Percentiles rank a stretch among this genome's conserved stretches.
Conservation (phyloP, 1,140 invertebrate species). For the Coboldia fuscipes region DNA sequence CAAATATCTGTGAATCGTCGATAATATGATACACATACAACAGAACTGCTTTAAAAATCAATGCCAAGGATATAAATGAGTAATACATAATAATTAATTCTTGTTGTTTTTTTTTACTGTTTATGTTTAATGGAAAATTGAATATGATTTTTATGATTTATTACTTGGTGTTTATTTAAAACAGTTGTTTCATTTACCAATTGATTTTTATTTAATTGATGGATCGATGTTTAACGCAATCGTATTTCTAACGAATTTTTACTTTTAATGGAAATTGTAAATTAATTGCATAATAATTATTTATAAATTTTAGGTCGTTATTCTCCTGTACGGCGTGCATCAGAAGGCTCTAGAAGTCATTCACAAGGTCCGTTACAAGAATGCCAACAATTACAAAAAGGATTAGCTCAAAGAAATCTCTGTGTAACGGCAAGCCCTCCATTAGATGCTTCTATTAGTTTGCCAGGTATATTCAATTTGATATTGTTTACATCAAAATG, state of each 20-base stretch:
- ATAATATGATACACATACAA: too few relatives aligned
- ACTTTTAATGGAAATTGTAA: neutral
- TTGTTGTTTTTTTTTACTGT: conserved; percentile 5
- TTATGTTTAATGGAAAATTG: too few relatives aligned
- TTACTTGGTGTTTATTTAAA: too few relatives aligned
- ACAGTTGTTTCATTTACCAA: too few relatives aligned
- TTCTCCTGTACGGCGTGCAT: conserved; percentile 72
- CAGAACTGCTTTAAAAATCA: too few relatives aligned
- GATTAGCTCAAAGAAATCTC: conserved; percentile 25
- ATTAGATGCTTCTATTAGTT: conserved; percentile 22
- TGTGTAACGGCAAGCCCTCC: conserved; percentile 26
- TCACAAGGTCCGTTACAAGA: conserved; percentile 40
- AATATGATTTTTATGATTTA: too few relatives aligned
- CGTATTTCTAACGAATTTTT: too few relatives aligned
- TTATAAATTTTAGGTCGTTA: conserved; percentile 51
- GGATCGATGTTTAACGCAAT: too few relatives aligned
- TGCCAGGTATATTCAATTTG: conserved; percentile 13
- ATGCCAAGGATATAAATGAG: too few relatives aligned
- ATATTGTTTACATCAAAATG: neutral
- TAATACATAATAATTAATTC: too few relatives aligned
- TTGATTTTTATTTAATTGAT: too few relatives aligned
- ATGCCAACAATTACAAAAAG: conserved; percentile 37
- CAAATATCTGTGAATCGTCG: too few relatives aligned
- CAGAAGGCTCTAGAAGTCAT: conserved; percentile 27
- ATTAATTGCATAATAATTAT: neutral